These are phyloP conservation scores for Microcebus ravelobensis DNA, from an alignment of 2,113 vertebrate species.

Conservation along the genomic window DNA sequence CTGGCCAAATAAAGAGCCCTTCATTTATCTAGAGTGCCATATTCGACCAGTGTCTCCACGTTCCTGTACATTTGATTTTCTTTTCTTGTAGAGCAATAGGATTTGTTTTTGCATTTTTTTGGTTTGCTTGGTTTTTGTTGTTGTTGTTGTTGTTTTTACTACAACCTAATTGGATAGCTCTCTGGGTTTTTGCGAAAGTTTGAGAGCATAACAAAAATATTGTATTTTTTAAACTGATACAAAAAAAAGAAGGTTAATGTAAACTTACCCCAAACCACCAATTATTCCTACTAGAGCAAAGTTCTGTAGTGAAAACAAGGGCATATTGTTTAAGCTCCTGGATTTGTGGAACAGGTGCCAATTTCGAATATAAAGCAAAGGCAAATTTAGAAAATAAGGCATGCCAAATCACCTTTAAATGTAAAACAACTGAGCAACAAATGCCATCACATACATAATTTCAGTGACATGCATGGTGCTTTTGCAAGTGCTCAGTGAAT, in stretches of 20 bases:
- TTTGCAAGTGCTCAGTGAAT: background rate
- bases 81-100: background rate
- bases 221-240: background rate
- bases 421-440: slow-evolving; percentile 41
- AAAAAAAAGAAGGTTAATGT: background rate
- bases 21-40: slow-evolving; percentile 66
- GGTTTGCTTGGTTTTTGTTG: background rate
- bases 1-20: slow-evolving; percentile 77
- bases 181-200: background rate
- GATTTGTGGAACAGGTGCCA: background rate
- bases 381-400: slow-evolving; percentile 43
- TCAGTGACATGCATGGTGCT: background rate
- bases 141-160: background rate
- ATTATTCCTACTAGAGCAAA: background rate
- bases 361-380: slow-evolving; percentile 14
- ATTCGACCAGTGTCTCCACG: slow-evolving; percentile 47
- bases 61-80: background rate
- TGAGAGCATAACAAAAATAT: background rate
- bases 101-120: background rate
- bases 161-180: background rate
- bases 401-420: slow-evolving; percentile 8
- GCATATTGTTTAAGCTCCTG: slow-evolving; percentile 8
- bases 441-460: background rate
- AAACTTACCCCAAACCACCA: background rate
- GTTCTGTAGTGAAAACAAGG: slow-evolving; percentile 20